These are phyloP conservation scores for Uria aalge DNA, from an alignment of 2,113 vertebrate species.

Conservation along the genomic window DNA sequence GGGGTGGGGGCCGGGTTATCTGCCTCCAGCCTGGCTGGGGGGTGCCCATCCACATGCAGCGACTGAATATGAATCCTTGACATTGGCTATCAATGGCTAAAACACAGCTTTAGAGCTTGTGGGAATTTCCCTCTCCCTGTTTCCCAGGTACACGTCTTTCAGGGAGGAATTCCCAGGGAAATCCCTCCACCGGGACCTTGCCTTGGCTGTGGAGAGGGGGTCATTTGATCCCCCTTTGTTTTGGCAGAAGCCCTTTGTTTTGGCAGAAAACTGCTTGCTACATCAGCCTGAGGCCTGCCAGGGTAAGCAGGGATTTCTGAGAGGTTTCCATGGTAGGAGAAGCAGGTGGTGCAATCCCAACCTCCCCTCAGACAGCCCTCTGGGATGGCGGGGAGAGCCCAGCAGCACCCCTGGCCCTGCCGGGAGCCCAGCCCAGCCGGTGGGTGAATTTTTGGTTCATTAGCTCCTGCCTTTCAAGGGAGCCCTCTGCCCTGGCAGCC, in stretches of 20 bases:
- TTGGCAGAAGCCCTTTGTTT: background rate
- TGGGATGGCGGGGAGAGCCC: rapidly evolving
- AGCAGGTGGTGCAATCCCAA: background rate
- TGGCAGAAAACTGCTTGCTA: background rate
- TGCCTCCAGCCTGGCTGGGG: background rate
- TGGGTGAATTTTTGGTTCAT: background rate
- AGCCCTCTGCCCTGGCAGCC: background rate
- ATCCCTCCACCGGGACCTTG: background rate
- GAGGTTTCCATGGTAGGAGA: background rate
- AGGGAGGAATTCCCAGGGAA: background rate
- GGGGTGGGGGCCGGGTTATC: background rate
- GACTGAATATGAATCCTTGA: background rate
- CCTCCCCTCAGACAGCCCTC: background rate
- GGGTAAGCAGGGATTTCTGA: background rate
- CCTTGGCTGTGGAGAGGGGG: background rate
- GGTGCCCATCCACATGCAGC: background rate
- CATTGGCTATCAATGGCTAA: background rate
- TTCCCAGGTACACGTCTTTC: background rate
- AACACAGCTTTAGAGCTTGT: background rate
- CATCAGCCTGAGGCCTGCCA: background rate
- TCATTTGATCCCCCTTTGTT: background rate
- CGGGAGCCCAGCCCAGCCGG: background rate
- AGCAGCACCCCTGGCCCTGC: background rate
- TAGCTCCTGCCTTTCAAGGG: background rate
- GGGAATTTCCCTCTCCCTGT: background rate